Evolutionary conservation across 2,797 vertebrate genomes (phyloP).

Genomic region (Alectoris magna): DNA sequence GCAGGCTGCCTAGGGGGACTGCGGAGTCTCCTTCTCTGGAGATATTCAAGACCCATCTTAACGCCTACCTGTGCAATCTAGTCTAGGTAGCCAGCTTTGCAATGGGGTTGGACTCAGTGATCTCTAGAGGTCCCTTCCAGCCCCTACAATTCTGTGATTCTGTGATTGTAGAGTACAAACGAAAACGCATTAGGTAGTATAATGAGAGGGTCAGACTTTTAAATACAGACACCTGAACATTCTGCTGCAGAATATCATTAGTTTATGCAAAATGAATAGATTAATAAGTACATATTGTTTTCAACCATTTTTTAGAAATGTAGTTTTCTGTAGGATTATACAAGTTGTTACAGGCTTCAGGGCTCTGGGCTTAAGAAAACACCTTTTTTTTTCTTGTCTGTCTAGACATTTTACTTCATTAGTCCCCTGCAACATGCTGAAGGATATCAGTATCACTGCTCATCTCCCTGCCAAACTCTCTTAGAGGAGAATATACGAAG

Average conservation of each 20-base stretch:
- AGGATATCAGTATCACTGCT: neutral
- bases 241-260: neutral
- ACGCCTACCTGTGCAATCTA: too few relatives aligned
- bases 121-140: too few relatives aligned
- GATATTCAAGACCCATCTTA: too few relatives aligned
- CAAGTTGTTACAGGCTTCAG: neutral
- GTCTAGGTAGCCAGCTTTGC: too few relatives aligned
- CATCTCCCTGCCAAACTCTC: neutral
- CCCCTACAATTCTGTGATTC: too few relatives aligned
- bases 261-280: neutral
- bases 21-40: too few relatives aligned
- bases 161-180: neutral
- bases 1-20: too few relatives aligned
- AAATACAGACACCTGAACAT: neutral
- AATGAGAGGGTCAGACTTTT: neutral
- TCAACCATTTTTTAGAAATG: neutral
- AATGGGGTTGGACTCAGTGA: too few relatives aligned
- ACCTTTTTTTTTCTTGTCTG: neutral
- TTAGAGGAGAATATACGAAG: neutral
- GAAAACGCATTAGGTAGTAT: neutral
- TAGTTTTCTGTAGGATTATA: neutral
- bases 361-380: neutral
- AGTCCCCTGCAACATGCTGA: neutral
- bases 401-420: accelerated
- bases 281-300: neutral